These are phyloP conservation scores for Poecilus cupreus DNA, from an alignment of 2,888 invertebrate genomes.

Conservation along the genomic window DNA sequence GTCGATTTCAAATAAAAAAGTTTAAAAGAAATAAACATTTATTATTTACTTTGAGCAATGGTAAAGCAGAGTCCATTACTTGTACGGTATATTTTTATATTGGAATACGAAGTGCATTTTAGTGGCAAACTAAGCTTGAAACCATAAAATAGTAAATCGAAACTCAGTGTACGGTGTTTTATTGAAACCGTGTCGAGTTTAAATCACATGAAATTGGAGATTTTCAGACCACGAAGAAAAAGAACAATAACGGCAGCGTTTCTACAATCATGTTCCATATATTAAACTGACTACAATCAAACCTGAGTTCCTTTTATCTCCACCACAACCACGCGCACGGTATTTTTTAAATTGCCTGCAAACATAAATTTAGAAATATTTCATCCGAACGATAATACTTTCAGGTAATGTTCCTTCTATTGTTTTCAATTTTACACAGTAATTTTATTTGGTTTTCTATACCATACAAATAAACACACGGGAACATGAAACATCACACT, in stretches of 20 bases:
- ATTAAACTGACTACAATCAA: slow-evolving; percentile 6
- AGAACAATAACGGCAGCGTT: slow-evolving; percentile 1
- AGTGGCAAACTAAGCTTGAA: slow-evolving; percentile 12
- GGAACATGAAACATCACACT: no score
- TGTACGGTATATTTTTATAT: not conserved
- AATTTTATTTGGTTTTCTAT: no score
- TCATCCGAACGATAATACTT: no score
- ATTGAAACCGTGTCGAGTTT: slow-evolving; percentile 50
- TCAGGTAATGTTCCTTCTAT: no score
- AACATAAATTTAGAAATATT: no score
- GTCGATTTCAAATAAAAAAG: no score
- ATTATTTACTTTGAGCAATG: not conserved
- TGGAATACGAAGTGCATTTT: not conserved
- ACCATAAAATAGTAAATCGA: slow-evolving; percentile 41
- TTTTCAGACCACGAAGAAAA: slow-evolving; percentile 22
- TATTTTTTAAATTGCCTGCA: no score
- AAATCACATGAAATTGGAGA: slow-evolving; percentile 41
- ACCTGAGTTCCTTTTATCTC: not conserved
- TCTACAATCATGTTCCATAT: slow-evolving; percentile 35
- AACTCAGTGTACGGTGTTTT: slow-evolving; percentile 22
- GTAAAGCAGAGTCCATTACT: no score
- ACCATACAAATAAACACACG: no score
- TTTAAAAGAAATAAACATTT: no score
- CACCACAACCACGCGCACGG: not conserved
- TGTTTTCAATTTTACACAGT: no score